These are phyloP conservation scores for Cervus canadensis DNA, from an alignment of 2,113 vertebrate species.

Conservation along the genomic window DNA sequence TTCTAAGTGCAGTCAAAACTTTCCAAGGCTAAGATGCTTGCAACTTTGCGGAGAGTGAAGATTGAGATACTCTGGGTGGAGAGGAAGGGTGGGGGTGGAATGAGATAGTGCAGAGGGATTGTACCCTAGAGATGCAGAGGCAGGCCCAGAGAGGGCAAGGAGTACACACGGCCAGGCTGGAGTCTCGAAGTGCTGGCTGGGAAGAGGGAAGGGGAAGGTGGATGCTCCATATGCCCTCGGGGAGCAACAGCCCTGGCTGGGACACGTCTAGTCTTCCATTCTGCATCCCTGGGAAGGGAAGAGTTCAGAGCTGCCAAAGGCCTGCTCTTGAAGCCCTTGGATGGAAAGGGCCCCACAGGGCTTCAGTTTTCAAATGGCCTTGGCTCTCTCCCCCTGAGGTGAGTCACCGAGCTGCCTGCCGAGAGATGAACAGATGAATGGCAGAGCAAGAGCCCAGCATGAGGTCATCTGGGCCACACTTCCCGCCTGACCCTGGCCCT, in stretches of 20 bases:
- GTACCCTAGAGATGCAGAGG: background rate
- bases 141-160: background rate
- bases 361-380: constrained; percentile 57
- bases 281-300: background rate
- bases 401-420: constrained; percentile 58
- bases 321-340: constrained; percentile 20
- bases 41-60: background rate
- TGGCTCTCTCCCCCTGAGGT: constrained; percentile 33
- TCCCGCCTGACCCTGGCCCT: constrained; percentile 43
- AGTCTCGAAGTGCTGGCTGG: background rate
- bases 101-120: background rate
- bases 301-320: constrained; percentile 26
- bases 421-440: constrained; percentile 14
- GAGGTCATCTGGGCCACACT: constrained; percentile 61
- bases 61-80: background rate
- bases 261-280: background rate
- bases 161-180: background rate
- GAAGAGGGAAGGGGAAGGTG: background rate
- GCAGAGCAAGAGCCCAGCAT: constrained; percentile 43
- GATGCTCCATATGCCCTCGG: background rate
- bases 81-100: background rate
- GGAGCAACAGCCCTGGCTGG: background rate
- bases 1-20: background rate
- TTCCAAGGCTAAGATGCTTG: background rate
- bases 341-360: constrained; percentile 6